phyloP scores from a whole-genome alignment of 2,113 vertebrate genomes.

The Vulpes vulpes region DNA sequence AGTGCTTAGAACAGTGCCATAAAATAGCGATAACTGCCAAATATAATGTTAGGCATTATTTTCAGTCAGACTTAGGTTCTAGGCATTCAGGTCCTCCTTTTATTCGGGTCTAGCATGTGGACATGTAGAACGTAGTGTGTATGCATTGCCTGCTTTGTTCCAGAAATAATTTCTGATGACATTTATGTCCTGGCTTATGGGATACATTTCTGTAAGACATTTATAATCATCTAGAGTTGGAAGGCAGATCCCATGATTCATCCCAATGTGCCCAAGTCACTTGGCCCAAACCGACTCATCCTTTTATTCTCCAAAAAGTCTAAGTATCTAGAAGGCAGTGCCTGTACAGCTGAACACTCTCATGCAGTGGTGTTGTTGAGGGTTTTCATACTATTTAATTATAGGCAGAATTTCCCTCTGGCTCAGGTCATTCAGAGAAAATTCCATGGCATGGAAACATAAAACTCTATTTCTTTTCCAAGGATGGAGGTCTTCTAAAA shows the following conservation, averaged over 20 bases:
- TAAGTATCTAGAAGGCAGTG: background rate
- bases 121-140: background rate
- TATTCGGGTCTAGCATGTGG: background rate
- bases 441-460: background rate
- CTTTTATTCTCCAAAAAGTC: background rate
- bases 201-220: background rate
- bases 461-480: conserved; percentile 20
- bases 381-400: background rate
- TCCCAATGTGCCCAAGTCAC: background rate
- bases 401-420: background rate
- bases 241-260: background rate
- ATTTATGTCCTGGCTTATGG: background rate
- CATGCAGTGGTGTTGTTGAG: background rate
- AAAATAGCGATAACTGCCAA: background rate
- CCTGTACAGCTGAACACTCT: background rate
- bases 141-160: background rate
- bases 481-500: conserved; percentile 29
- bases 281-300: background rate
- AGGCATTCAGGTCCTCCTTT: background rate
- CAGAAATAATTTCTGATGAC: conserved; percentile 10
- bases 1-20: background rate
- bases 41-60: background rate
- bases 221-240: background rate
- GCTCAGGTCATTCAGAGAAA: conserved; percentile 43
- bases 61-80: background rate